Evolutionary conservation across 2,797 vertebrate genomes (phyloP), one percentile per base, ranked within the genome.

Genomic region (Pelobates cultripes): DNA sequence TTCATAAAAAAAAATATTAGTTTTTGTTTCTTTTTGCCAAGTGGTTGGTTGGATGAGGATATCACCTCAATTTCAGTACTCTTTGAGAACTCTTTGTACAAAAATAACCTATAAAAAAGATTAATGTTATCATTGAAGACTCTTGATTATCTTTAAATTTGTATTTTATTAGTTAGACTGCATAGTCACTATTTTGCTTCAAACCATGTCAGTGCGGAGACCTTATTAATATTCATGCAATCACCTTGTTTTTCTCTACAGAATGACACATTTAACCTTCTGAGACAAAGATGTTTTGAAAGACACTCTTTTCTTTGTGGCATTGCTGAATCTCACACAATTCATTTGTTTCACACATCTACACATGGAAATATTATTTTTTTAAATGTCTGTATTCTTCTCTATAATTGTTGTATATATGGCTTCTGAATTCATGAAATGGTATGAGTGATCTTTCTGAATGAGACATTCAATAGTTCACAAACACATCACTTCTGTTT

Each of bases 91-190:
- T n/a, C 43, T 68, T 28, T 73, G 75, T 67, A 83, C 28, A 75
- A 70, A 83, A 70, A 74, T 78, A 55, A 47, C 75, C 76, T 57
- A 75, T 75, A 75, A 79, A 79, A 74, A 79, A 79, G 72, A 84
- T 71, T 51, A 15, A 84, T 79, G 53, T 13, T 69, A 75, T 61
- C 77, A 64, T 60, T 47, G 67, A 83, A 79, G 67, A 71, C 73
- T 75, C 77, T 75, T 84, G 82, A 92, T 89, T 91, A 88, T 91
- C 90, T 92, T 90, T 89, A 81, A 90, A 91, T 84, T 91, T 89
- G 88, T 89, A 87, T 90, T 91, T 91, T 92, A 91, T 91, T 90
- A 86, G 70, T 90, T 90, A 87, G 66, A 68, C 88, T 91, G 70
- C 70, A 81, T 83, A 75, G 55, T 89, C 89, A 90, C 87, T 90